Base-by-base conservation (phyloP, 2,113 vertebrate species). In the Pycnonotus jocosus region DNA sequence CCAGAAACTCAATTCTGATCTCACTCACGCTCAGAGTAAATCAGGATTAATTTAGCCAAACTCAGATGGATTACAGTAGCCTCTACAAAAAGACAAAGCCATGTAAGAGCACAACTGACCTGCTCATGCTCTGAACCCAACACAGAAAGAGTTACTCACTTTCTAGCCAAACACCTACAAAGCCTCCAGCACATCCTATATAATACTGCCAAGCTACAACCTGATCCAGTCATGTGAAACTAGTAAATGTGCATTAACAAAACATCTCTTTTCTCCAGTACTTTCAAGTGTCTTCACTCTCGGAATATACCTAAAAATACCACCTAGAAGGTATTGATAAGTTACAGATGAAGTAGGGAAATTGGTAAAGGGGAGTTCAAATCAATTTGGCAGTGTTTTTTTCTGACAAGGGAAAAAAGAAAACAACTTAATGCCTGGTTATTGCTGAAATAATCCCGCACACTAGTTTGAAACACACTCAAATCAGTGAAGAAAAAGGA, bases 1-100 rank as follows among this genome's bases (percentile, higher is more conserved):
- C 64, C 72, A 93, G 92, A 88, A 94, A 88, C 65, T 61, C 66
- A 68, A 74, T 72, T 91, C 93, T 74, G 65, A 84, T 88, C 87
- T 95, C 54, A 64, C 50, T 88, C 70, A 31, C 2, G 3, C 66
- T 90, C 53, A 42, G 14, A 8, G 15, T 70, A 93, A 82, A 77
- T 85, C 72, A 37, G 84, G 89, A 92, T 89, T 72, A 82, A 78
- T 44, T 33, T 66, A 51, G 82, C 71, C 71, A 40, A 94, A 80
- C 53, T 92, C 80, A 47, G 30, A 27, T 51, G 62, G 78, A 88
- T 87, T 95, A 88, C 54, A 82, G 3, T 24, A 69, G 40, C 28
- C 66, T n/a, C 30, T 10, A 37, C 7, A 66, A 71, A 78, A 77
- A 45, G 9, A 5, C 51, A 86, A 83, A 81, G 48, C 56, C 1